A percentile compares a stretch with the other conserved stretches of the same genome.
These are phyloP conservation scores for Notolabrus celidotus DNA, from an alignment of 2,797 vertebrate species.

Conservation along the genomic window DNA sequence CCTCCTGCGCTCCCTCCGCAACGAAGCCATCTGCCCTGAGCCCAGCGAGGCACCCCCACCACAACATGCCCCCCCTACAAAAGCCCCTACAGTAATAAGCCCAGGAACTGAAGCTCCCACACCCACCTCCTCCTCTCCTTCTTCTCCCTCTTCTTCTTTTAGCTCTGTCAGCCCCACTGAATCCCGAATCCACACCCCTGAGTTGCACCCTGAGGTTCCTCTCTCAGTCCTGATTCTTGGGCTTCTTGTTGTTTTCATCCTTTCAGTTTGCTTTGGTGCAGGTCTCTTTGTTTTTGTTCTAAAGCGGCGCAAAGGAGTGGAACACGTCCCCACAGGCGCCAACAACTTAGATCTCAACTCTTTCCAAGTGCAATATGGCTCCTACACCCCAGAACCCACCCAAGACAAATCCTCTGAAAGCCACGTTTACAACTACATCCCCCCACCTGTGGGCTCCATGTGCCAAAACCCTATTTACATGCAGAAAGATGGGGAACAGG, in stretches of 20 bases:
- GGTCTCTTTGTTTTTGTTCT: constrained; percentile 97
- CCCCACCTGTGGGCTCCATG: constrained; percentile 95
- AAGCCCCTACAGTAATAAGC: constrained; percentile 85
- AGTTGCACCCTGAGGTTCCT: constrained; percentile 93
- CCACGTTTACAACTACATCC: constrained; percentile 97
- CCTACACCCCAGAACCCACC: constrained; percentile 89
- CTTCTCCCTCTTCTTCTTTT: constrained; percentile 56
- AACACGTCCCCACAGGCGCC: constrained; percentile 85
- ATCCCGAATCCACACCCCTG: constrained; percentile 76
- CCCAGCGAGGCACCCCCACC: constrained; percentile 84
- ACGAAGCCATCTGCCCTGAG: constrained; percentile 95
- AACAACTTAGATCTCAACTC: constrained; percentile 95
- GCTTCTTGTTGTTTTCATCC: constrained; percentile 96
- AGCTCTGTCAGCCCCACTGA: constrained; percentile 86
- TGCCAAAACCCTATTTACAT: constrained; percentile 99
- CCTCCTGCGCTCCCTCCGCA: constrained; percentile 93
- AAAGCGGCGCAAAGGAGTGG: constrained; percentile 94
- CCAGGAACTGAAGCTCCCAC: constrained; percentile 83
- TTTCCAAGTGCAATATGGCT: constrained; percentile 96
- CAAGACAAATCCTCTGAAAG: constrained; percentile 89
- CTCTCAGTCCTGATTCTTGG: constrained; percentile 97
- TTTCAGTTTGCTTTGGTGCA: constrained; percentile 96
- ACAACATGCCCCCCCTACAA: constrained; percentile 76
- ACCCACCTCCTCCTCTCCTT: constrained; percentile 29
- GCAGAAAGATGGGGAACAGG: constrained; percentile 94